Base-by-base conservation (phyloP, 2,888 invertebrate genomes). In the Cephus sareptanus region DNA sequence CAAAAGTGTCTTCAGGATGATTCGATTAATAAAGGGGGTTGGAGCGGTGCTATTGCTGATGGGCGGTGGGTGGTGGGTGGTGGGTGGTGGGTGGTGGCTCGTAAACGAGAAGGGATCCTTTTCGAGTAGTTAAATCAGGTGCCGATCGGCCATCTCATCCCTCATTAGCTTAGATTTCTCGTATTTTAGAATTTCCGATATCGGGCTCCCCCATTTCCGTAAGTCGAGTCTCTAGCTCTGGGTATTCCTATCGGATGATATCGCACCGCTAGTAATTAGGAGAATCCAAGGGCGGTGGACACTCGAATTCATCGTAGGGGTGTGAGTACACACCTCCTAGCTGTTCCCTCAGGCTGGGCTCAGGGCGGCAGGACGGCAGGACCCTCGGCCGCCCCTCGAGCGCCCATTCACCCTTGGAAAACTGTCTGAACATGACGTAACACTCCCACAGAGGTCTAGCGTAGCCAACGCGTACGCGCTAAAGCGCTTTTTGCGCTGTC, bases 341-440 rank as follows among this genome's bases (percentile, higher is more conserved):
- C 30, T 30, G 71, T 11, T 71, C 71, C 31, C 33, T 71, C 71
- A 23, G 30, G 9, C 71, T 15, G 71, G 33, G 33, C 33, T 33
- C 33, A 33, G 33, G 33, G 3, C 4, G 33, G 30, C 30, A 30
- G n/a, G n/a, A n/a, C n/a, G n/a, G 81, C 80, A 79, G 78, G 79
- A 78, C 76, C 77, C 77, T 80, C 79, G 73, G 75, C 68, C 80
- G 78, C 80, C 81, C 81, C 81, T 79, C 80, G 79, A 6, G 31
- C 75, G 84, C 83, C 86, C 79, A 81, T 81, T 80, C 82, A 77
- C 80, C 81, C 34, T 83, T 85, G 87, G 88, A 88, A 89, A 90
- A 90, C 90, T 90, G 88, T 90, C 89, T 89, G 90, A 90, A 89
- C 90, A 90, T 90, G 90, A 90, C 90, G 90, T 90, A 90, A 90